Base-by-base conservation (phyloP, 2,888 invertebrate species). In the Bugulina stolonifera region DNA sequence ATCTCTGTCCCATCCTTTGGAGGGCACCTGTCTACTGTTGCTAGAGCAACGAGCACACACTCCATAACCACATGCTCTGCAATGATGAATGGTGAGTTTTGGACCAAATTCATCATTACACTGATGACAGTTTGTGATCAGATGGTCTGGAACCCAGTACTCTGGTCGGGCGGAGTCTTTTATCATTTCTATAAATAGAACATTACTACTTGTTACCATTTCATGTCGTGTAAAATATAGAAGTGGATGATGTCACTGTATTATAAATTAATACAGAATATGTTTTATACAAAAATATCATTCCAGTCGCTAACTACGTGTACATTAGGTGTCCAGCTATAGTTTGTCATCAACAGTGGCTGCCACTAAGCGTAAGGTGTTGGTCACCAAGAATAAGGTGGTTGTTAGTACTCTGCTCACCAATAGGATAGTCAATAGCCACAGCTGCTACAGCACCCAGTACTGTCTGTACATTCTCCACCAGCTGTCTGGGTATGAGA, bases 111-210 rank as follows among this genome's bases (percentile, higher is more conserved):
- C 82, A 35, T 84, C 81, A 34, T 87, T 83, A 81, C 93, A 93
- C 18, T 90, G 88, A 74, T 84, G 86, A 81, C 93, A 93, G 72
- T 85, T 83, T 27, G 86, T 86, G 71, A 91, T 89, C 78, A 91
- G 89, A 2, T 87, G 87, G 82, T 93, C 92, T 0, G 92, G 91
- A 43, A 89, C 88, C 93, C 93, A 93, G 82, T 93, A 93, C 0
- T 88, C 84, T 0, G 92, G 92, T 54, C 91, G 86, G 2, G 89
- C 91, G 1, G 89, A 87, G 76, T 91, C 91, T 82, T 91, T 92
- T 69, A 93, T 72, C 73, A 82, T 76, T 29, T 78, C 82, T 81
- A 32, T 18, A 43, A n/a, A n/a, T n/a, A n/a, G n/a, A n/a, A n/a
- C n/a, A n/a, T n/a, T n/a, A n/a, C n/a, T n/a, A n/a, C n/a, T n/a